phyloP scores from a whole-genome alignment of 1,140 invertebrate species.

The Heliconius eleuchia region DNA sequence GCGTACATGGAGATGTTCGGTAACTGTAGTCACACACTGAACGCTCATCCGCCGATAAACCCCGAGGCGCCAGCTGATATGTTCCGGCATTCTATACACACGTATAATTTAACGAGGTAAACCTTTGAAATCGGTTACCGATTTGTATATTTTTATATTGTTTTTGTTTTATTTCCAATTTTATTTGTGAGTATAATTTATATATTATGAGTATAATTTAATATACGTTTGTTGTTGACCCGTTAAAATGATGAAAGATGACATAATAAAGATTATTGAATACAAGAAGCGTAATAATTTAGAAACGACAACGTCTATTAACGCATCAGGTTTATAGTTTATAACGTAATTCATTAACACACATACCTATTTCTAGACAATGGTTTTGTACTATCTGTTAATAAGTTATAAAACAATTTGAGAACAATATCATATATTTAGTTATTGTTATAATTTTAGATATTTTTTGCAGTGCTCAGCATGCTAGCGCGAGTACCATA shows the following conservation, averaged over 20 bases:
- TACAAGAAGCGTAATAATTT: neutral
- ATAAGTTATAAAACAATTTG: neutral
- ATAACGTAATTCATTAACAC: conserved; percentile 18
- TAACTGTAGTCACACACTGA: conserved; percentile 86
- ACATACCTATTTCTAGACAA: conserved; percentile 6
- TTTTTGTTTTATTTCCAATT: neutral
- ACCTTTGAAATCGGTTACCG: neutral
- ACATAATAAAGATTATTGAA: too few species aligned
- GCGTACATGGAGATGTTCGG: conserved; percentile 98
- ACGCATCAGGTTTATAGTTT: neutral
- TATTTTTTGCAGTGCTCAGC: conserved; percentile 61
- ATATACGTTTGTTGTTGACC: too few species aligned
- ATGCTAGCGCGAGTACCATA: conserved; percentile 52
- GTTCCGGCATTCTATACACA: conserved; percentile 91
- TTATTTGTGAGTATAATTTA: neutral
- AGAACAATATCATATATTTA: neutral
- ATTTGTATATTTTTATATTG: neutral
- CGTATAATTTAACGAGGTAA: conserved; percentile 85
- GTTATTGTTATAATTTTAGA: conserved; percentile 24
- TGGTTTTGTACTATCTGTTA: neutral
- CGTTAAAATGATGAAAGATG: too few species aligned
- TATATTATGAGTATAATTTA: too few species aligned
- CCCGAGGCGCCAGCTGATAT: conserved; percentile 82
- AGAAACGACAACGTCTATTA: conserved; percentile 8
- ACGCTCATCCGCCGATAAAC: conserved; percentile 80